A percentile compares a stretch with the other conserved stretches of the same genome.
phyloP scores from a whole-genome alignment of 1,140 invertebrate species.

The Chrysomallon squamiferum region DNA sequence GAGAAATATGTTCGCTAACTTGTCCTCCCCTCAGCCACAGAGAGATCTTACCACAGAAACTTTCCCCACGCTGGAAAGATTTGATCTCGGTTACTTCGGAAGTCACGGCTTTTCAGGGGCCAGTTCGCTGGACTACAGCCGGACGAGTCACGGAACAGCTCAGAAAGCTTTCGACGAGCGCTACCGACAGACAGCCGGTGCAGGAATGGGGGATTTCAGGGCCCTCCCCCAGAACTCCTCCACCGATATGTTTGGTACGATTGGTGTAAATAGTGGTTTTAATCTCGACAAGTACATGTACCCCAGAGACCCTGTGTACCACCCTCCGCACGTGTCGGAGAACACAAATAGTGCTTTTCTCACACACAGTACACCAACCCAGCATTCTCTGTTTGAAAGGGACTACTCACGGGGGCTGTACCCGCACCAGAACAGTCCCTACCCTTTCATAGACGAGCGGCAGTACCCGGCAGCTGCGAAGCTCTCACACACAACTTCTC shows the following conservation, averaged over 20 bases:
- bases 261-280: constrained; percentile 51
- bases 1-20: constrained; percentile 50
- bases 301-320: constrained; percentile 48
- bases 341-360: constrained; percentile 55
- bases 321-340: constrained; percentile 50
- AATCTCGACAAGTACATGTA: constrained; percentile 56
- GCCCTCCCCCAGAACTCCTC: constrained; percentile 47
- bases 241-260: constrained; percentile 53
- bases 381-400: constrained; percentile 53
- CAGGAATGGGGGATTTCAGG: constrained; percentile 50
- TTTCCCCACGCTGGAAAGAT: constrained; percentile 46
- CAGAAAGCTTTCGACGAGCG: constrained; percentile 56
- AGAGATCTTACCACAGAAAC: constrained; percentile 48
- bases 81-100: constrained; percentile 55
- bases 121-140: constrained; percentile 46
- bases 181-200: constrained; percentile 47
- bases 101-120: constrained; percentile 49
- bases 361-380: constrained; percentile 44
- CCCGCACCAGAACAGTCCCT: constrained; percentile 49
- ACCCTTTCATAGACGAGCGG: constrained; percentile 52
- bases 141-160: constrained; percentile 36
- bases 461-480: constrained; percentile 44
- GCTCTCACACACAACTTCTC: constrained; percentile 39
- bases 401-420: constrained; percentile 53
- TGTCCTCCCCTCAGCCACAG: constrained; percentile 45